Evolutionary conservation across 1,140 invertebrate genomes (phyloP), one percentile per base, ranked within the genome.

Genomic region (Habropoda laboriosa): DNA sequence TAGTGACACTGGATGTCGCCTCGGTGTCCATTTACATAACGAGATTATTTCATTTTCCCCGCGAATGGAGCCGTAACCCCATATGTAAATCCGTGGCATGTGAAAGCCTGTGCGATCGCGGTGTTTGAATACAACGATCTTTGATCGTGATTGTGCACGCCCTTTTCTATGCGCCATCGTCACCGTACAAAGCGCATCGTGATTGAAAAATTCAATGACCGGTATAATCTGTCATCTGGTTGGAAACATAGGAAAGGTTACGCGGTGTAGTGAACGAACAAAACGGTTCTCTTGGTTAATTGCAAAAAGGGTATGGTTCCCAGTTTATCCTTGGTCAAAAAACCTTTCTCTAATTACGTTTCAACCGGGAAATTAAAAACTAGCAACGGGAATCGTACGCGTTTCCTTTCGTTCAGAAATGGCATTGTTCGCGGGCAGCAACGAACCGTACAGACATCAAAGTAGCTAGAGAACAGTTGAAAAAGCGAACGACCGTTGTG

Each of bases 31-130:
- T 89, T 90, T 88, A 78, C 86, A 88, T 89, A 89, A 88, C 86
- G 81, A 88, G 86, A 90, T 88, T 87, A 85, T 90, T 87, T 89
- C 79, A 74, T 82, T 87, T 85, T 82, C 57, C 55, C 73, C 75
- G 58, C 68, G 78, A 61, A 73, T 83, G 80, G 72, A 89, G 79
- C 64, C 71, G 75, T 79, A 86, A 87, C 82, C 82, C 77, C 47
- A 16, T 83, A 87, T 87, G 86, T 66, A 85, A 87, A 87, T 87
- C 72, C 57, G 64, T 49, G 76, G 80, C 74, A 75, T 71, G 86
- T 79, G 86, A 85, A 85, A 87, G 83, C 80, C 83, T n/a, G 86
- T 77, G 77, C 82, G 85, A 83, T 87, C 82, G 18, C 49, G 55
- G 27, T 60, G 64, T 85, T 85, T 81, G 82, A 85, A 85, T 75